A percentile compares a stretch with the other conserved stretches of the same genome.
These are phyloP conservation scores for Tetanocera ferruginea DNA, from an alignment of 2,888 invertebrate genomes.

Conservation along the genomic window DNA sequence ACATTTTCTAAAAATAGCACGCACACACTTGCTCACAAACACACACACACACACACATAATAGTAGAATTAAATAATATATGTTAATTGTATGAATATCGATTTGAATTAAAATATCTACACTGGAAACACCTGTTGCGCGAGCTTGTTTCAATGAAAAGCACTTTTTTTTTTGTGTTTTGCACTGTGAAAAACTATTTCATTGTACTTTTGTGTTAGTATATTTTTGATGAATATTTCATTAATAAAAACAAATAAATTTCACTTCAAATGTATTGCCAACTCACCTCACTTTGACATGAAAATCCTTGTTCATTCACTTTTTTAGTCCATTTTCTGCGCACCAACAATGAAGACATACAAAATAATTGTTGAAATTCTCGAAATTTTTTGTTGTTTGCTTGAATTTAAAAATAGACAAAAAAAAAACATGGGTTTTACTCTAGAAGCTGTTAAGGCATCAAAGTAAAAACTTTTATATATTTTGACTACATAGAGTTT, in stretches of 20 bases:
- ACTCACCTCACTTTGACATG: conserved; percentile 66
- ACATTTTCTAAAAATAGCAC: too few species aligned
- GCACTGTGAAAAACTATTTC: background rate
- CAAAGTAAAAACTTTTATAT: too few species aligned
- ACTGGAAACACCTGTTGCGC: conserved; percentile 27
- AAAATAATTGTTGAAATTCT: conserved; percentile 49
- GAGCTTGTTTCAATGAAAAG: background rate
- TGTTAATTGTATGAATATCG: conserved; percentile 22
- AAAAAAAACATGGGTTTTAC: background rate
- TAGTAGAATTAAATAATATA: too few species aligned
- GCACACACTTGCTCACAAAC: too few species aligned
- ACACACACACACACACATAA: too few species aligned
- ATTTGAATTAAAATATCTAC: conserved; percentile 18
- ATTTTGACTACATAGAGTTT: too few species aligned
- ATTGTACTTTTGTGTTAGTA: background rate
- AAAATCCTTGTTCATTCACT: conserved; percentile 62
- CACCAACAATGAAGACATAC: conserved; percentile 61
- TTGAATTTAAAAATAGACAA: conserved; percentile 21
- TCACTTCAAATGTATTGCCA: background rate
- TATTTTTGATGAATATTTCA: background rate
- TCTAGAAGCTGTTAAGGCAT: background rate
- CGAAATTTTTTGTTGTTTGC: conserved; percentile 41
- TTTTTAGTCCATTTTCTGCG: conserved; percentile 62
- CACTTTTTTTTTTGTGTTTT: too few species aligned
- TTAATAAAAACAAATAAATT: background rate